These are phyloP conservation scores for Lasiurus borealis DNA, from an alignment of 2,113 vertebrate genomes.

Conservation along the genomic window DNA sequence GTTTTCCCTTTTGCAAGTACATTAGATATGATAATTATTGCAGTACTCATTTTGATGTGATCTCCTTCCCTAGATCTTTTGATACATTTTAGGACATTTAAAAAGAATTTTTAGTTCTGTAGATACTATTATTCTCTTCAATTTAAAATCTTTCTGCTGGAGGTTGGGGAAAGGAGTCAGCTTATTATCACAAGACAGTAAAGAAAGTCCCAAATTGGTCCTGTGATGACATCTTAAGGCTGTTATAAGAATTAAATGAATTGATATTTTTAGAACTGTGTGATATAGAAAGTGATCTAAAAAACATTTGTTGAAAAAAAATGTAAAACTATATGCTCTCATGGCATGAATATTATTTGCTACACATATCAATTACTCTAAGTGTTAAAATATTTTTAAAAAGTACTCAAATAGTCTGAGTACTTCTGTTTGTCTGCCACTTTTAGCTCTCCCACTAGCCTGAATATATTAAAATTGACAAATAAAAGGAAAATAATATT, in stretches of 20 bases:
- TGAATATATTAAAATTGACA: background rate
- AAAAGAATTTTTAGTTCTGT: background rate
- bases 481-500: slow-evolving; percentile 14
- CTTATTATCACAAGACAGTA: background rate
- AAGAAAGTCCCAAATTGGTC: background rate
- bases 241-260: slow-evolving; percentile 37
- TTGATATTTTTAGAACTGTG: slow-evolving; percentile 36
- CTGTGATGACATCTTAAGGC: background rate
- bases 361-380: background rate
- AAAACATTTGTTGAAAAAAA: background rate
- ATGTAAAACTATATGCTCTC: slow-evolving; percentile 6
- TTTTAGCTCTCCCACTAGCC: background rate
- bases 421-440: background rate
- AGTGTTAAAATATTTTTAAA: background rate
- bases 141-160: slow-evolving; percentile 15
- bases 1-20: background rate
- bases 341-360: background rate
- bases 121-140: background rate
- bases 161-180: background rate
- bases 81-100: background rate
- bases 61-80: background rate
- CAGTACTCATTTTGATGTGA: background rate
- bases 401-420: background rate
- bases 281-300: background rate
- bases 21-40: background rate